Conservation (phyloP, 2,888 invertebrate species). For the Xestia rhomboidea region DNA sequence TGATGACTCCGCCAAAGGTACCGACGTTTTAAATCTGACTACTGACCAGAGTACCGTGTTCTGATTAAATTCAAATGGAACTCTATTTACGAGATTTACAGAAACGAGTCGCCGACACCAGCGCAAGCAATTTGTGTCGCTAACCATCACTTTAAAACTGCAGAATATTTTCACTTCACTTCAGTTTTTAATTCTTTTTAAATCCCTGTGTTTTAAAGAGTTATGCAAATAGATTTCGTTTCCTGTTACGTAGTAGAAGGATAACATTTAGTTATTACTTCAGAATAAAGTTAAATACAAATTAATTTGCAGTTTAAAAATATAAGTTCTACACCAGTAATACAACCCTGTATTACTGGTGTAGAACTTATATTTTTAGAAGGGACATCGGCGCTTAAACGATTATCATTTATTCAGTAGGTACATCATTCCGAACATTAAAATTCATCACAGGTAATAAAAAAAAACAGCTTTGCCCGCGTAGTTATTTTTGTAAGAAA, state of each 20-base stretch:
- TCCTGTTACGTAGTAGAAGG: not conserved
- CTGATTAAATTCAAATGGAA: conserved; percentile 18
- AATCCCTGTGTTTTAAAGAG: conserved; percentile 21
- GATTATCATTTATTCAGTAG: too few relatives aligned
- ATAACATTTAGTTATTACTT: not conserved
- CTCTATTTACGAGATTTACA: not conserved
- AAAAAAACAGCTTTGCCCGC: too few relatives aligned
- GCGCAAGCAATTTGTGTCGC: conserved; percentile 45
- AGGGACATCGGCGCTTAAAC: too few relatives aligned
- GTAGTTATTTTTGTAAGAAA: too few relatives aligned
- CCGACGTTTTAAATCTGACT: not conserved
- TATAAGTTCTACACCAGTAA: too few relatives aligned
- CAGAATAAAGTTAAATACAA: not conserved
- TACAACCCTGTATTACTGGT: too few relatives aligned
- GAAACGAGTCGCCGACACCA: conserved; percentile 34
- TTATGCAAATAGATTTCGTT: conserved; percentile 25
- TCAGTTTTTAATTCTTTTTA: conserved; percentile 24
- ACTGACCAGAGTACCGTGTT: not conserved
- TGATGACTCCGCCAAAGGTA: not conserved
- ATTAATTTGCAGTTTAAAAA: too few relatives aligned
- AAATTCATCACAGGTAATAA: too few relatives aligned
- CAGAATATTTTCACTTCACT: conserved; percentile 20
- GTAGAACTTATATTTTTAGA: too few relatives aligned
- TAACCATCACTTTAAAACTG: conserved; percentile 29
- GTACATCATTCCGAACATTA: too few relatives aligned